Base-by-base conservation (phyloP, 2,113 vertebrate genomes). In the Oxyruncus cristatus region DNA sequence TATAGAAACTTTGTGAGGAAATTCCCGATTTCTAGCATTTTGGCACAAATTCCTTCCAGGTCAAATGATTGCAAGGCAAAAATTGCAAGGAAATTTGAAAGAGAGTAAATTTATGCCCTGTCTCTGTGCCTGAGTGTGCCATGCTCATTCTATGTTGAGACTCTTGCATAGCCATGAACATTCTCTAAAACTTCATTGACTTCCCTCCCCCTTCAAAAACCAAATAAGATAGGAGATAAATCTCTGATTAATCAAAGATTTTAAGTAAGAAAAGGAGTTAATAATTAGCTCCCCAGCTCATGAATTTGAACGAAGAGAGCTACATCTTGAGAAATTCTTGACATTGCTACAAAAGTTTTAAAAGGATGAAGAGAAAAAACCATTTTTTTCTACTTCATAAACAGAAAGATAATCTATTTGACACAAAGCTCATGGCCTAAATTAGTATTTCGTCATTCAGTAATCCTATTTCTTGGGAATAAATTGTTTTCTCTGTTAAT, bases 401-500 rank as follows among this genome's bases (percentile, higher is more conserved):
- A 86, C 52, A 53, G 68, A 92, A 96, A 88, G 35, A 27, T 67
- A 82, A 92, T 88, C 79, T 63, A 32, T 79, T 59, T 95, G 75
- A 90, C 56, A 84, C 32, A 92, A 96, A 78, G 47, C 33, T 47
- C 52, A 56, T 84, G 47, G 59, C 74, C 32, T 88, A 93, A 96
- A 92, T 90, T 93, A 92, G 61, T 88, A 75, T 75, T 82, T 81
- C 79, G 92, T 68, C 39, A 84, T 78, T 72, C 65, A 86, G 61
- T 63, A 88, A 47, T 95, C 96, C 92, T 92, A 80, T 91, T 92
- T 91, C 90, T 86, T 84, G 44, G 37, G 83, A 95, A 90, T 81
- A 91, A 88, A 94, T 87, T 91, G 66, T 92, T 91, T 96, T 92
- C 33, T 89, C 61, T 91, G 39, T 78, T 96, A 95, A 95, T 86